A percentile compares a stretch with the other conserved stretches of the same genome.
Conservation (phyloP, 2,113 vertebrate genomes). For the Turnix velox region DNA sequence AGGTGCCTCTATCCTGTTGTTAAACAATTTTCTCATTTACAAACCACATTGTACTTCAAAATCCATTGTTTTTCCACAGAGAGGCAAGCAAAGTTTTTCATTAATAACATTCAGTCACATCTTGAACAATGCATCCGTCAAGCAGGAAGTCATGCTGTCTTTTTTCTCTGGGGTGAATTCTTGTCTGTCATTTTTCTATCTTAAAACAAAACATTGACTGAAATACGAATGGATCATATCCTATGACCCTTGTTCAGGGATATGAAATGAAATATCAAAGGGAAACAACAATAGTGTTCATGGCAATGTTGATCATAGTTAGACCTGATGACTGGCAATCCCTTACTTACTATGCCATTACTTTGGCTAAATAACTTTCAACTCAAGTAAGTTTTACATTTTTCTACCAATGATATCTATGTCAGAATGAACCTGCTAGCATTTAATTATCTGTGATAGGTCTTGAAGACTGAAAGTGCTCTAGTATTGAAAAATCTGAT, state of each 20-base stretch:
- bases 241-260: not conserved
- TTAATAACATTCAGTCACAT: not conserved
- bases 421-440: conserved; percentile 11
- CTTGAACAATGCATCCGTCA: not conserved
- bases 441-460: conserved; percentile 21
- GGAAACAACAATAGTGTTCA: not conserved
- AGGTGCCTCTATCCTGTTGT: not conserved
- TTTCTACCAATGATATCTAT: conserved; percentile 4
- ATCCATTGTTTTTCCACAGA: not conserved
- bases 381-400: not conserved
- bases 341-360: not conserved
- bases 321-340: not conserved
- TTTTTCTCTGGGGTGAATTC: not conserved
- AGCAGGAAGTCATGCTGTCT: not conserved
- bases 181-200: not conserved
- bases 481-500: not conserved
- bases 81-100: not conserved
- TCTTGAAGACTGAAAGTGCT: conserved; percentile 11
- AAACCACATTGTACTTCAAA: not conserved
- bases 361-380: not conserved
- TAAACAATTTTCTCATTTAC: not conserved
- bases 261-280: not conserved
- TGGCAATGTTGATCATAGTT: not conserved
- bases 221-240: not conserved
- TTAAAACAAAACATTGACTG: not conserved